Conservation (phyloP, 1,140 invertebrate species). For the Drosophila lini region DNA sequence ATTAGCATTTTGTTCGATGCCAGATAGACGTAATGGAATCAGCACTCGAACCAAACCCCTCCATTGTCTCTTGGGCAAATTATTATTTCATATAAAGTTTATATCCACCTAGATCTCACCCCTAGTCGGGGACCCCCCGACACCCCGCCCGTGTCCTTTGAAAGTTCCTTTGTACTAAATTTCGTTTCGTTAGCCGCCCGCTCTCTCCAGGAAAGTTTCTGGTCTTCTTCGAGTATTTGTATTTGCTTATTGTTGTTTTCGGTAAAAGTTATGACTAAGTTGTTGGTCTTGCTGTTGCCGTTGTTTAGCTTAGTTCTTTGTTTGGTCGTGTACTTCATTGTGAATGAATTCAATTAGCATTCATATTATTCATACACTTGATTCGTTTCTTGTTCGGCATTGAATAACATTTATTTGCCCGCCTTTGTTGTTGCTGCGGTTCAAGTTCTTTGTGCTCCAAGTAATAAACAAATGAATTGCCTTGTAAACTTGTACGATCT, state of each 20-base stretch:
- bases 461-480: slow-evolving; percentile 79
- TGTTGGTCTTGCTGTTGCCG: slow-evolving; percentile 43
- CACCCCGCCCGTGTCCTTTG: neutral
- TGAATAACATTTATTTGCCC: slow-evolving; percentile 76
- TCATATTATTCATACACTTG: slow-evolving; percentile 81
- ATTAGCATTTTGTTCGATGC: slow-evolving; percentile 49
- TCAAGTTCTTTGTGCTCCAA: slow-evolving; percentile 52
- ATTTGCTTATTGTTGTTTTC: slow-evolving; percentile 52
- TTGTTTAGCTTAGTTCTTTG: slow-evolving; percentile 49
- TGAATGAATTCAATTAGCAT: slow-evolving; percentile 79
- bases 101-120: slow-evolving; percentile 36
- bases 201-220: slow-evolving; percentile 15
- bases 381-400: slow-evolving; percentile 62
- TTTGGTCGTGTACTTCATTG: slow-evolving; percentile 44
- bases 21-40: slow-evolving; percentile 30
- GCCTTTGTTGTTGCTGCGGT: slow-evolving; percentile 43
- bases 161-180: slow-evolving; percentile 42
- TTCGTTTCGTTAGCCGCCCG: slow-evolving; percentile 16
- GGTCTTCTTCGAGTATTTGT: slow-evolving; percentile 49
- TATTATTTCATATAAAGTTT: slow-evolving; percentile 54
- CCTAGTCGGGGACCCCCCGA: too few relatives aligned
- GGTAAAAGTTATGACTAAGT: slow-evolving; percentile 47
- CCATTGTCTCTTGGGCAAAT: slow-evolving; percentile 24
- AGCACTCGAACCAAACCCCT: slow-evolving; percentile 21
- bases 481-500: slow-evolving; percentile 61